Base-by-base conservation (phyloP, 2,888 invertebrate species). In the Eurytoma californica region DNA sequence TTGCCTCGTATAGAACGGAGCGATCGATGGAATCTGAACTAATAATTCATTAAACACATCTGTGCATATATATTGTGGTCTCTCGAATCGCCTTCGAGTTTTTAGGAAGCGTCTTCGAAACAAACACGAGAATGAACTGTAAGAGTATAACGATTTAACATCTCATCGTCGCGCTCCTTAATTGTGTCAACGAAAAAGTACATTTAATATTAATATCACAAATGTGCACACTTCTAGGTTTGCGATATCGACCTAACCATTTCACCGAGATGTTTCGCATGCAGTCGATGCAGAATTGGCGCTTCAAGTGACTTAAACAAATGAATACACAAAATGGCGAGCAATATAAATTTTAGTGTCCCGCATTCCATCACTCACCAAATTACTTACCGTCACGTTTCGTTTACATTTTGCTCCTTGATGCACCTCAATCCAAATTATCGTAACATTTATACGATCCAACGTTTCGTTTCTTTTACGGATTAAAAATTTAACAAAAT, bases 141-240 rank as follows among this genome's bases (percentile, higher is more conserved):
- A 9, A 9, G 39, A 39, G 1, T 39, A 39, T 39, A 39, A 39
- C 39, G 39, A 39, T 39, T 9, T 39, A 39, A 39, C 39, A 39
- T 39, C 9, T 39, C 39, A 39, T 39, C 39, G 39, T 39, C 39
- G 7, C 39, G 39, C 39, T 39, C 39, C 39, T 39, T 24, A 24
- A 24, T 24, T 9, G 39, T 39, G 7, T 39, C 39, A 39, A 39
- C 39, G 9, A 39, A 39, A 39, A 39, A 39, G 7, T 39, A 9
- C 9, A 39, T 39, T 39, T 39, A 39, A 39, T 39, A 58, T 79
- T 82, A 80, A 77, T 82, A 82, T 82, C 82, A 82, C 82, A 80
- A 82, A 79, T 82, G 79, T 77, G 79, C 79, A 73, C 79, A 78
- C 65, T 57, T 78, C 7, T 39, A 39, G 39, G 39, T 39, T 39